A percentile compares a stretch with the other conserved stretches of the same genome.
These are phyloP conservation scores for Gryllus longicercus DNA, from an alignment of 2,888 invertebrate genomes.

Conservation along the genomic window DNA sequence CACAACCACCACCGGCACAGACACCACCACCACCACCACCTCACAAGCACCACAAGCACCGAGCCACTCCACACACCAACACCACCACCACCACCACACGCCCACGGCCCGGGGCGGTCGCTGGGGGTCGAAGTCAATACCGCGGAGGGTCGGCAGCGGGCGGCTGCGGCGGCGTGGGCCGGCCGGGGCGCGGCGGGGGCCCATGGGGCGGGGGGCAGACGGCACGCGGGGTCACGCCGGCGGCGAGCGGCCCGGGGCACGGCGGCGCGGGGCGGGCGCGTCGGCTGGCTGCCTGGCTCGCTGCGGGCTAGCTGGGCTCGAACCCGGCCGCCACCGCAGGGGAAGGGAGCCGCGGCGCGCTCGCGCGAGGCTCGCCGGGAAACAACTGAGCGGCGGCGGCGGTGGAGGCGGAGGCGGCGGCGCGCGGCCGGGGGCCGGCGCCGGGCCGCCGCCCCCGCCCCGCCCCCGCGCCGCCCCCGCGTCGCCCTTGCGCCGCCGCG, in stretches of 20 bases:
- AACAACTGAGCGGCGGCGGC: conserved; percentile 9
- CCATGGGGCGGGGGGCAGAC: too few species aligned
- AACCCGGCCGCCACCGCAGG: background rate
- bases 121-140: background rate
- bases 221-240: too few species aligned
- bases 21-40: background rate
- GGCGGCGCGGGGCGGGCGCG: too few species aligned
- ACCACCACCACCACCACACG: background rate
- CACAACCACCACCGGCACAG: background rate
- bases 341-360: background rate
- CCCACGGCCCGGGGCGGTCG: background rate
- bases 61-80: background rate
- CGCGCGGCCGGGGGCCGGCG: too few species aligned
- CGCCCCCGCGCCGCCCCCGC: background rate
- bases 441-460: background rate
- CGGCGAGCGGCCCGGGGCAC: too few species aligned
- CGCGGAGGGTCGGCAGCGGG: background rate
- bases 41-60: background rate
- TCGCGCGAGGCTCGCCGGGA: conserved; percentile 8
- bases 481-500: background rate
- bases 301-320: background rate
- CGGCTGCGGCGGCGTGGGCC: too few species aligned
- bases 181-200: too few species aligned
- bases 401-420: background rate
- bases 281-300: too few species aligned